These are phyloP conservation scores for Leptodon cayanensis DNA, from an alignment of 2,797 vertebrate species.

Conservation along the genomic window DNA sequence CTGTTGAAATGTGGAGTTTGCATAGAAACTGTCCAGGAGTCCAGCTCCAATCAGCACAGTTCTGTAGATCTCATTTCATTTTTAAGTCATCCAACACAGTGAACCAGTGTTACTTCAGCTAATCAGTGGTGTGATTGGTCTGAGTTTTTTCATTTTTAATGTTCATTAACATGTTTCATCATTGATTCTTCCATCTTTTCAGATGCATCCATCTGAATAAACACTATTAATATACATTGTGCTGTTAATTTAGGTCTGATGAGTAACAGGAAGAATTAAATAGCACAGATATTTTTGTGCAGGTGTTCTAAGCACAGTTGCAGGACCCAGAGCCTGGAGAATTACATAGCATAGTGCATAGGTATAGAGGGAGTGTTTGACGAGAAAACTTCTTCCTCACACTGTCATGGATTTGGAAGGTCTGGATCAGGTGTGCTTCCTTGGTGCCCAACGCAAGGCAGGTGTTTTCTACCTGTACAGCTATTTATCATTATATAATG, in stretches of 20 bases:
- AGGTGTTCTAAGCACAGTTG: background rate
- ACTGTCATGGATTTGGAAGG: background rate
- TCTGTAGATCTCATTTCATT: background rate
- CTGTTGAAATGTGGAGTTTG: background rate
- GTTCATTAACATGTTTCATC: background rate
- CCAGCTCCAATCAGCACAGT: background rate
- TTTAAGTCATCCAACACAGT: background rate
- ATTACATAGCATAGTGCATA: too few relatives aligned
- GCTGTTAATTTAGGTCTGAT: background rate
- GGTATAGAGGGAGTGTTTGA: rapidly evolving
- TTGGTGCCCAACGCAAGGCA: background rate
- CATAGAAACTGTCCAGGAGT: background rate
- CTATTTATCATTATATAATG: background rate
- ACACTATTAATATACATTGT: background rate
- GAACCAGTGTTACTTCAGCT: background rate
- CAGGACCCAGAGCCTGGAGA: background rate
- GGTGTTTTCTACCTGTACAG: background rate
- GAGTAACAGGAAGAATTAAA: background rate
- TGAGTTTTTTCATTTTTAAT: background rate
- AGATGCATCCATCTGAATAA: background rate
- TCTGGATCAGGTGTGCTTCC: background rate
- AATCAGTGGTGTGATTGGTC: background rate
- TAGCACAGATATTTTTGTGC: background rate
- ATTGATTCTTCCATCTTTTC: background rate
- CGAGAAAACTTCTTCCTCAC: background rate